phyloP scores from a whole-genome alignment of 2,797 vertebrate genomes.

The Meda fulgida region DNA sequence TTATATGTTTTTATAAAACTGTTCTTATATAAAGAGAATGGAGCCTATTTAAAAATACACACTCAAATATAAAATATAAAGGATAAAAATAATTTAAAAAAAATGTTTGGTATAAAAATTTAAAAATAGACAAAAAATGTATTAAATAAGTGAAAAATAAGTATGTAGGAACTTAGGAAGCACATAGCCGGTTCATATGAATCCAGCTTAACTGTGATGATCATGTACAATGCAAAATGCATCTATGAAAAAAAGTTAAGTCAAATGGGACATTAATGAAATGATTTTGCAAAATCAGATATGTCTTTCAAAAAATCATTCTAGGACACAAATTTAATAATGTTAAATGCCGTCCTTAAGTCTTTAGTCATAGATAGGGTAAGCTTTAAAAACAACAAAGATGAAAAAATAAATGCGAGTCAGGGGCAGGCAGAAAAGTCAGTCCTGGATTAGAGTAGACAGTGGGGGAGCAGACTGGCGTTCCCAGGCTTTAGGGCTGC shows the following conservation, averaged over 20 bases:
- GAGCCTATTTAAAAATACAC: neutral
- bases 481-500: conserved; percentile 50
- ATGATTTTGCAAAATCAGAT: conserved; percentile 11
- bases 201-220: neutral
- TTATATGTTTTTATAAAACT: neutral
- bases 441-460: conserved; percentile 55
- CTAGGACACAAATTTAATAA: conserved; percentile 55
- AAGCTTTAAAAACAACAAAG: conserved; percentile 8
- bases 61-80: neutral
- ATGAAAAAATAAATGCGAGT: conserved; percentile 43
- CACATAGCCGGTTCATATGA: no score
- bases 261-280: conserved; percentile 31
- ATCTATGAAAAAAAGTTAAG: neutral
- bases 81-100: neutral
- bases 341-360: conserved; percentile 48
- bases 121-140: neutral
- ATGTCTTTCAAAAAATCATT: conserved; percentile 30
- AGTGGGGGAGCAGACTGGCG: conserved; percentile 35
- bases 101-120: neutral
- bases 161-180: neutral
- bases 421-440: conserved; percentile 45
- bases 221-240: neutral
- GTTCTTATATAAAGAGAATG: neutral
- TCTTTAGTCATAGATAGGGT: conserved; percentile 26
- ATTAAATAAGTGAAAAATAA: neutral